phyloP scores from a whole-genome alignment of 2,797 vertebrate genomes.

The Heterohyrax brucei region DNA sequence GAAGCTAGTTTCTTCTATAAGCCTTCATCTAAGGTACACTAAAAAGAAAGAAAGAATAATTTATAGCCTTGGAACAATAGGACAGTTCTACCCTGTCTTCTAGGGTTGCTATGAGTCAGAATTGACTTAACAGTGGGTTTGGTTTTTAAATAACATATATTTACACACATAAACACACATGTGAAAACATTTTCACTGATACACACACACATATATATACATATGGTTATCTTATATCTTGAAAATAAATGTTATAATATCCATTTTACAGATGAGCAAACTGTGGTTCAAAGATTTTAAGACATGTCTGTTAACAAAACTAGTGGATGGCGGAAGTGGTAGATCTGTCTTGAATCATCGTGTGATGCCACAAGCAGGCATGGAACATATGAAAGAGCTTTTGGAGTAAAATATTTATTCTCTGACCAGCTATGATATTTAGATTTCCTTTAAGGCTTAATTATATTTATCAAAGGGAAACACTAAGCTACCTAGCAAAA shows the following conservation, averaged over 20 bases:
- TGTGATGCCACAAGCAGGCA: not conserved
- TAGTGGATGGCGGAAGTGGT: not conserved
- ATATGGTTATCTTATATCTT: no score
- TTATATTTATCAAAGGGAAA: slow-evolving; percentile 39
- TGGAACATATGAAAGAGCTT: slow-evolving; percentile 7
- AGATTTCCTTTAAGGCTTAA: slow-evolving; percentile 15
- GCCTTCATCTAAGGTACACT: no score
- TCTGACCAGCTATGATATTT: not conserved
- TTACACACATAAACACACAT: not conserved
- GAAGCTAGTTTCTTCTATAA: no score
- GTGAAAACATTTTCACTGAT: not conserved
- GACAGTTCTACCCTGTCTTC: no score
- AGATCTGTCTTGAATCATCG: not conserved
- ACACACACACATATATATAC: not conserved
- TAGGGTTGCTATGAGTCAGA: no score
- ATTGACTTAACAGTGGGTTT: no score
- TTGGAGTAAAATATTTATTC: slow-evolving; percentile 15
- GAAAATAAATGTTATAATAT: not conserved
- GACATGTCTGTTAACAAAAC: not conserved
- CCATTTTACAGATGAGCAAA: not conserved
- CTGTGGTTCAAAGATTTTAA: not conserved
- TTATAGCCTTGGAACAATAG: no score
- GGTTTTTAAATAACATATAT: no score
- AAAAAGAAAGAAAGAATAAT: no score
- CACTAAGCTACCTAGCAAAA: slow-evolving; percentile 1